Percentiles rank a stretch among this genome's conserved stretches.
Evolutionary conservation across 2,888 invertebrate genomes (phyloP).

Genomic region (Caenorhabditis parvicauda): DNA sequence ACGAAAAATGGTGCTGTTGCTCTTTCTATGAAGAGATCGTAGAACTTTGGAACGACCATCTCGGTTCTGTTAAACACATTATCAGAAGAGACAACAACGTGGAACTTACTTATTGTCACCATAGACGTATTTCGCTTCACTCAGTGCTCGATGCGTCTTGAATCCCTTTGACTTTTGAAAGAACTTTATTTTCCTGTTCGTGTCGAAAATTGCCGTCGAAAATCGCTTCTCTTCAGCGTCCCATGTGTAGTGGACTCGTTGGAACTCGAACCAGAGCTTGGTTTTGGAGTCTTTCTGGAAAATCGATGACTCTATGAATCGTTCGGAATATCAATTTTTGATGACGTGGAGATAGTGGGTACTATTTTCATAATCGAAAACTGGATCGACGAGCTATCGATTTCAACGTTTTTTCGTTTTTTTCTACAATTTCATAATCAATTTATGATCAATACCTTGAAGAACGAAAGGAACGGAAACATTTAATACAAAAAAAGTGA

Average conservation of each 20-base stretch:
- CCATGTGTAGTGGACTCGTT: conserved; percentile 91
- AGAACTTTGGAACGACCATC: conserved; percentile 90
- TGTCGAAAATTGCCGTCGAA: conserved; percentile 80
- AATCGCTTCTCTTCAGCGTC: conserved; percentile 77
- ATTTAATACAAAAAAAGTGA: no score
- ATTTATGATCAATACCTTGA: no score
- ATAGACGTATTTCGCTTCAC: conserved; percentile 77
- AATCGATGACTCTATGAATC: no score
- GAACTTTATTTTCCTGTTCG: conserved; percentile 73
- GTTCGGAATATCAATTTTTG: no score
- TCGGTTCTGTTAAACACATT: conserved; percentile 68
- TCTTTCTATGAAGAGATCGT: conserved; percentile 91
- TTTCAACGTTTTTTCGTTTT: no score
- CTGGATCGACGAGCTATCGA: no score
- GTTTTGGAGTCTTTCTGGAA: conserved; percentile 49
- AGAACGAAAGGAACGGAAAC: no score
- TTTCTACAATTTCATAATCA: no score
- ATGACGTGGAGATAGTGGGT: no score
- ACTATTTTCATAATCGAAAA: no score
- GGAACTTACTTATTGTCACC: conserved; percentile 80
- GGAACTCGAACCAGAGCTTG: conserved; percentile 84
- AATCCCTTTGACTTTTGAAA: conserved; percentile 78
- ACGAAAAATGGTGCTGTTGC: conserved; percentile 99
- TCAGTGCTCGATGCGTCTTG: conserved; percentile 78
- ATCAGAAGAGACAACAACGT: not conserved